A percentile compares a stretch with the other conserved stretches of the same genome.
Evolutionary conservation across 2,797 vertebrate species (phyloP).

Genomic region (Spondyliosoma cantharus): DNA sequence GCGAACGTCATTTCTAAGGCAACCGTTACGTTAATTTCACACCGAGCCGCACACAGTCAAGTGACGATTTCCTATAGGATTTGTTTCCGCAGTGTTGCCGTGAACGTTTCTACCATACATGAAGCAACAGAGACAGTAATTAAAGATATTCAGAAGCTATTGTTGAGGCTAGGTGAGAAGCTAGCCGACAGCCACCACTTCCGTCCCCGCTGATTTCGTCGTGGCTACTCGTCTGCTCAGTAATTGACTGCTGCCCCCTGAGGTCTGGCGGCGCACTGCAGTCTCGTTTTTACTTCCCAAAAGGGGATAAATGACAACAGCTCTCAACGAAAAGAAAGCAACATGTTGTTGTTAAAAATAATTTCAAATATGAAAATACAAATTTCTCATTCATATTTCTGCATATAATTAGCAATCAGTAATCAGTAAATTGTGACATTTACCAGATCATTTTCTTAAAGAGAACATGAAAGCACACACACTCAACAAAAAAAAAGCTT

Average conservation of each 20-base stretch:
- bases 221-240: neutral
- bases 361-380: too few species aligned
- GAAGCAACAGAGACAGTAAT: neutral
- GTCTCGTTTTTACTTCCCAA: neutral
- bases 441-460: too few species aligned
- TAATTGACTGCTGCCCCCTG: slow-evolving; percentile 30
- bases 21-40: neutral
- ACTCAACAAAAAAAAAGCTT: too few species aligned
- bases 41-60: neutral
- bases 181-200: slow-evolving; percentile 23
- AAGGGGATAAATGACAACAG: too few species aligned
- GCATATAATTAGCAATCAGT: too few species aligned
- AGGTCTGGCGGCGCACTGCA: slow-evolving; percentile 42
- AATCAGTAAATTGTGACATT: too few species aligned
- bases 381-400: too few species aligned
- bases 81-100: neutral
- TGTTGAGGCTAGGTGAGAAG: slow-evolving; percentile 25
- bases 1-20: slow-evolving; percentile 37
- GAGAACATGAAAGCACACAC: too few species aligned
- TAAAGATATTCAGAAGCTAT: slow-evolving; percentile 19
- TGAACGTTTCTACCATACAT: accelerated
- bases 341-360: too few species aligned
- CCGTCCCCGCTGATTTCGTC: slow-evolving; percentile 12
- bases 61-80: accelerated
- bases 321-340: too few species aligned